A percentile compares a stretch with the other conserved stretches of the same genome.
These are phyloP conservation scores for Hydriomena furcata DNA, from an alignment of 2,888 invertebrate species.

Conservation along the genomic window DNA sequence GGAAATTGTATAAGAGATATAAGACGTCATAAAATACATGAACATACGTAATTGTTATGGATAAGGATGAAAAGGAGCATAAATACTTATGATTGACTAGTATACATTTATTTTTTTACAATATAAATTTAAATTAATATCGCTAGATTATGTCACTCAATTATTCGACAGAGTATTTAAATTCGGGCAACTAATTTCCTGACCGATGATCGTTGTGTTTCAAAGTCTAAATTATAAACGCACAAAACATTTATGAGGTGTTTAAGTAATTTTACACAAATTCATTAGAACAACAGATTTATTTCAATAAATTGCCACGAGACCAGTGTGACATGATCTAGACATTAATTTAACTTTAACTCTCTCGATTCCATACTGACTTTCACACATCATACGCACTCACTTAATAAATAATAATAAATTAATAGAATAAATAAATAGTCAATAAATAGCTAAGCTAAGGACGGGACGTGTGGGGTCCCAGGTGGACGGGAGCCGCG, in stretches of 20 bases:
- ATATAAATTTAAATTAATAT: conserved; percentile 78
- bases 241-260: conserved; percentile 73
- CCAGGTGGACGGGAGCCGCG: conserved; percentile 74
- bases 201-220: conserved; percentile 63
- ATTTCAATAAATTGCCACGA: conserved; percentile 83
- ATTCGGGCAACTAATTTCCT: conserved; percentile 69
- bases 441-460: conserved; percentile 84
- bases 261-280: conserved; percentile 76
- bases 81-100: conserved; percentile 77
- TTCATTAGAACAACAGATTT: conserved; percentile 80
- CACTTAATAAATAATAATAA: conserved; percentile 85
- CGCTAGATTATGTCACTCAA: conserved; percentile 81
- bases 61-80: conserved; percentile 55
- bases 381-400: conserved; percentile 79
- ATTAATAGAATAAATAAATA: conserved; percentile 84
- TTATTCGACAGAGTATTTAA: conserved; percentile 57
- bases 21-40: conserved; percentile 47
- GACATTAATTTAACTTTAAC: conserved; percentile 83
- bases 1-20: conserved; percentile 50
- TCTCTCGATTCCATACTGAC: conserved; percentile 76
- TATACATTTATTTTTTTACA: conserved; percentile 69
- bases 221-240: conserved; percentile 51
- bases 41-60: conserved; percentile 56
- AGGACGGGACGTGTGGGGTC: conserved; percentile 71
- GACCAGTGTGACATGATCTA: conserved; percentile 83